Conservation (phyloP, 2,797 vertebrate species). For the Micropoecilia bifurca region DNA sequence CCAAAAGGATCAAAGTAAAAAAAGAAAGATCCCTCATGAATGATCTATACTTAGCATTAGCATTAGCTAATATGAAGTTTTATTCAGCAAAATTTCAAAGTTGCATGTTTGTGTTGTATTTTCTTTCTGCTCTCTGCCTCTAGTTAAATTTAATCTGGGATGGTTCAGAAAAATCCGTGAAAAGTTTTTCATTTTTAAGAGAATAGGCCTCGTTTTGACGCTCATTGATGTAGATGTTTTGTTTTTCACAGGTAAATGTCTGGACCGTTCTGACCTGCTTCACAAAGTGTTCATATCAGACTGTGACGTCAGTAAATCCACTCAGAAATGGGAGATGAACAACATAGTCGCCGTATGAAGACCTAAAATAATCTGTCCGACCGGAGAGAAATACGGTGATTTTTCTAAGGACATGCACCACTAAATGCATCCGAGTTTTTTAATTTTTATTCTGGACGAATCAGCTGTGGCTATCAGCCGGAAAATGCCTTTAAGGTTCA, state of each 20-base stretch:
- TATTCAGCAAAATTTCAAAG: not conserved
- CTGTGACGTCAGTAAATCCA: constrained; percentile 91
- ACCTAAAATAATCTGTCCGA: constrained; percentile 22
- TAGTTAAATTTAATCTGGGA: not conserved
- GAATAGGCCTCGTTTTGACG: not conserved
- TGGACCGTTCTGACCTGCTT: constrained; percentile 94
- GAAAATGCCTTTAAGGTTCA: constrained; percentile 7
- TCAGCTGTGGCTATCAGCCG: constrained; percentile 17
- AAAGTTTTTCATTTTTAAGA: not conserved
- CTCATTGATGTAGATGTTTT: not conserved
- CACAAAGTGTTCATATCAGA: constrained; percentile 94
- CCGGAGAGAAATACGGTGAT: not conserved
- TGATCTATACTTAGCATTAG: not conserved
- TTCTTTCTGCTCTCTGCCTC: not conserved
- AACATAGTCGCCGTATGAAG: constrained; percentile 93
- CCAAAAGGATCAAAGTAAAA: no score
- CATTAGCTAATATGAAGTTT: not conserved
- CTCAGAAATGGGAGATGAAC: constrained; percentile 99
- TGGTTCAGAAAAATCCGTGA: not conserved
- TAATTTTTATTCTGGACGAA: constrained; percentile 11
- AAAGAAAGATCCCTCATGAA: not conserved
- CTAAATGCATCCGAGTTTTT: constrained; percentile 39
- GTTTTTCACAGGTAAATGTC: constrained; percentile 71
- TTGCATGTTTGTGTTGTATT: no score
- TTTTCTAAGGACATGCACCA: constrained; percentile 21